Conservation (phyloP, 2,797 vertebrate genomes). For the Anguilla anguilla region DNA sequence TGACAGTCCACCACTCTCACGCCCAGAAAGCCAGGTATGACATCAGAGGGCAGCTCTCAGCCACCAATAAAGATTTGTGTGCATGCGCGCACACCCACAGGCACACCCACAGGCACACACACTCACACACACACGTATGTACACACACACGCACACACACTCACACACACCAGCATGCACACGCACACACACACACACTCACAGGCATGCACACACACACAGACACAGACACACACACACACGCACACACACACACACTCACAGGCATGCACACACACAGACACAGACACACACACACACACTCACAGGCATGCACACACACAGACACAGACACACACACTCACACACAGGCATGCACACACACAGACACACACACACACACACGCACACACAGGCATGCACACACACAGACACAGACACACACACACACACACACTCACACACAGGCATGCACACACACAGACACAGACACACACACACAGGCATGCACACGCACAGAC, state of each 20-base stretch:
- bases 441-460: background rate
- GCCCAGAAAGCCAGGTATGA: constrained; percentile 5
- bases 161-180: background rate
- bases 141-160: background rate
- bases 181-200: background rate
- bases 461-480: background rate
- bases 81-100: background rate
- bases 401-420: background rate
- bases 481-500: background rate
- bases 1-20: background rate
- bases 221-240: background rate
- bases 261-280: too few relatives aligned
- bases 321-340: too few relatives aligned
- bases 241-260: background rate
- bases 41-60: constrained; percentile 7
- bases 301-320: background rate
- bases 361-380: background rate
- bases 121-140: background rate
- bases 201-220: too few relatives aligned
- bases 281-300: background rate
- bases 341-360: too few relatives aligned
- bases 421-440: background rate
- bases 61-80: background rate
- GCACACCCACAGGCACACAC: background rate
- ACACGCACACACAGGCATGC: too few relatives aligned